These are phyloP conservation scores for Cyprinus carpio DNA, from an alignment of 2,113 vertebrate genomes.

Conservation along the genomic window DNA sequence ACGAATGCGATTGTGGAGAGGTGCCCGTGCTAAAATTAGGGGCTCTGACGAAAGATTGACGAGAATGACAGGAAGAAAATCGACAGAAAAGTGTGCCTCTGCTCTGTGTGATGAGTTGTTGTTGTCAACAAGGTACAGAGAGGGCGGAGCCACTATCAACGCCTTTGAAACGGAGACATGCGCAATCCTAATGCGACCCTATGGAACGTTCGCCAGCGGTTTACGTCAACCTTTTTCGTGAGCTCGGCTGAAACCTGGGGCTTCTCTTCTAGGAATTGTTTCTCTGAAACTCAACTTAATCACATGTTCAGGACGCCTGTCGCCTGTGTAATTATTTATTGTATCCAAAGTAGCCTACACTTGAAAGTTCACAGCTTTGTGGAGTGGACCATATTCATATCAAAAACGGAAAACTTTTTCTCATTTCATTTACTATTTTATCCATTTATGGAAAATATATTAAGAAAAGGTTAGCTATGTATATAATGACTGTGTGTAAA, in stretches of 20 bases:
- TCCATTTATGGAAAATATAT: background rate
- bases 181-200: conserved; percentile 49
- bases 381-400: background rate
- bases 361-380: background rate
- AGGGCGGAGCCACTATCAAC: conserved; percentile 90
- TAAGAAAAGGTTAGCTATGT: background rate
- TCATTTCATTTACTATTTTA: background rate
- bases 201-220: conserved; percentile 33
- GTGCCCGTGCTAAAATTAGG: conserved; percentile 67
- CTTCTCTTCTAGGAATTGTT: background rate
- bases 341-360: background rate
- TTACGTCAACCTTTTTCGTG: background rate
- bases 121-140: conserved; percentile 95
- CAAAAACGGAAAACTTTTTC: conserved; percentile 1
- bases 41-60: conserved; percentile 71
- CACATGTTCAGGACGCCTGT: background rate
- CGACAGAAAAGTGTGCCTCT: conserved; percentile 92
- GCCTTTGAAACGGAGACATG: conserved; percentile 83
- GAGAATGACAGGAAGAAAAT: conserved; percentile 95
- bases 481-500: background rate
- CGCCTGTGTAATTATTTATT: background rate
- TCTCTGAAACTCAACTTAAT: background rate
- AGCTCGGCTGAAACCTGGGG: conserved; percentile 13
- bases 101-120: conserved; percentile 93
- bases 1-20: conserved; percentile 13